Percentiles rank a stretch among this genome's conserved stretches.
Conservation (phyloP, 2,113 vertebrate genomes). For the Phycodurus eques region DNA sequence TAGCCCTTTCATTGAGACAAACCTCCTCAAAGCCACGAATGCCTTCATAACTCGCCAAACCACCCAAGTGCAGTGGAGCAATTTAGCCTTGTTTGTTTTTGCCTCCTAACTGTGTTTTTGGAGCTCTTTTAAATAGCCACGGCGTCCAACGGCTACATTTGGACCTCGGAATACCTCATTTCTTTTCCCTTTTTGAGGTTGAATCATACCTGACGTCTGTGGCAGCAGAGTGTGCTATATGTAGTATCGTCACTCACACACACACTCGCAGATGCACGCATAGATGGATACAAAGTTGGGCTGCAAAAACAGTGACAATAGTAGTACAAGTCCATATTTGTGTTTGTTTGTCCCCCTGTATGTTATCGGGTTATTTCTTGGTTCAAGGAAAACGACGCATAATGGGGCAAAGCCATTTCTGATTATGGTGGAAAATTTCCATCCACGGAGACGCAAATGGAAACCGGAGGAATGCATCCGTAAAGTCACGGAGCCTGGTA, state of each 20-base stretch:
- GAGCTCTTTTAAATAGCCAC: conserved; percentile 53
- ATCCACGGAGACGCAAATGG: background rate
- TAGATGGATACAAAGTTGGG: background rate
- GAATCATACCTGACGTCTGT: conserved; percentile 47
- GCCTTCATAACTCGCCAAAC: conserved; percentile 71
- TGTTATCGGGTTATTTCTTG: background rate
- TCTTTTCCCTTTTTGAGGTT: conserved; percentile 44
- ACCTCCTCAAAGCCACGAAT: conserved; percentile 65
- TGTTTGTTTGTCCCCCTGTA: background rate
- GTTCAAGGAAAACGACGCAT: background rate
- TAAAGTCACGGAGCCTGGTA: background rate
- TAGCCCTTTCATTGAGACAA: conserved; percentile 74
- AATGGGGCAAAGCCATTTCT: background rate
- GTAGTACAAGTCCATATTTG: background rate
- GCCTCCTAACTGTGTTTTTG: conserved; percentile 66
- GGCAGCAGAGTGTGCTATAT: background rate
- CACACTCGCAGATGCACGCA: background rate
- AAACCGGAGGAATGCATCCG: background rate
- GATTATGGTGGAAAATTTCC: background rate
- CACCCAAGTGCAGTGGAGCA: conserved; percentile 72
- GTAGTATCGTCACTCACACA: conserved; percentile 13
- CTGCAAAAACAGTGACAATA: background rate
- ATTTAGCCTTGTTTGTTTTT: conserved; percentile 72
- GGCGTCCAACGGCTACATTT: conserved; percentile 66
- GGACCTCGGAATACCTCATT: conserved; percentile 43